Percentiles rank a stretch among this genome's conserved stretches.
Conservation (phyloP, 2,888 invertebrate species). For the Plagodis dolabraria region DNA sequence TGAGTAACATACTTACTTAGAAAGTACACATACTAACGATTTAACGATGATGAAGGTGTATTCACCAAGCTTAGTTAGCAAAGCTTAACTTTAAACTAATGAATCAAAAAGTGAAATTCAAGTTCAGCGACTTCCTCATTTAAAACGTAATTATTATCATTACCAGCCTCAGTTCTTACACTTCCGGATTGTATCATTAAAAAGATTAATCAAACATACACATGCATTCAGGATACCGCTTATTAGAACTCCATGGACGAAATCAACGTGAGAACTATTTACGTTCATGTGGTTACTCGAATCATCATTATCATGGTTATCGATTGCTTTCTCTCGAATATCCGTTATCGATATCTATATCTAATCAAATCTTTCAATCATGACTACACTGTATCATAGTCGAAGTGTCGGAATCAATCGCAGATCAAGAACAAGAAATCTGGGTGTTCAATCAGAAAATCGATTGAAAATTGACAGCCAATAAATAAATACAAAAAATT, state of each 20-base stretch:
- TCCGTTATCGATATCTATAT: constrained; percentile 45
- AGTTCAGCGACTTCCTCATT: constrained; percentile 6
- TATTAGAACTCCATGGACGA: constrained; percentile 21
- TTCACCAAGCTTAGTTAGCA: no score
- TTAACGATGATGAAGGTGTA: no score
- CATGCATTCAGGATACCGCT: constrained; percentile 17
- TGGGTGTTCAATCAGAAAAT: constrained; percentile 9
- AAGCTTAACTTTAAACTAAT: not conserved
- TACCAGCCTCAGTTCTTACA: not conserved
- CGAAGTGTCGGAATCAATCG: constrained; percentile 21
- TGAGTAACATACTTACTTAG: no score
- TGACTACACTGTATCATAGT: constrained; percentile 25
- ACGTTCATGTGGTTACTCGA: constrained; percentile 20
- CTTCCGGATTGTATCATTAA: not conserved
- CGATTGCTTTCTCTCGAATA: constrained; percentile 59
- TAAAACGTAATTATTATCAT: not conserved
- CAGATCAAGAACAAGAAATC: not conserved
- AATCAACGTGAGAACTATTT: constrained; percentile 30
- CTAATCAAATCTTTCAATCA: constrained; percentile 51
- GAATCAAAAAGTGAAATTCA: not conserved
- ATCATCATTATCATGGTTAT: constrained; percentile 51
- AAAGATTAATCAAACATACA: constrained; percentile 5
- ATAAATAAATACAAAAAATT: constrained; percentile 7
- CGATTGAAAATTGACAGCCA: constrained; percentile 14
- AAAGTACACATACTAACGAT: no score